Conservation (phyloP, 2,797 vertebrate species). For the Myotis planiceps region DNA sequence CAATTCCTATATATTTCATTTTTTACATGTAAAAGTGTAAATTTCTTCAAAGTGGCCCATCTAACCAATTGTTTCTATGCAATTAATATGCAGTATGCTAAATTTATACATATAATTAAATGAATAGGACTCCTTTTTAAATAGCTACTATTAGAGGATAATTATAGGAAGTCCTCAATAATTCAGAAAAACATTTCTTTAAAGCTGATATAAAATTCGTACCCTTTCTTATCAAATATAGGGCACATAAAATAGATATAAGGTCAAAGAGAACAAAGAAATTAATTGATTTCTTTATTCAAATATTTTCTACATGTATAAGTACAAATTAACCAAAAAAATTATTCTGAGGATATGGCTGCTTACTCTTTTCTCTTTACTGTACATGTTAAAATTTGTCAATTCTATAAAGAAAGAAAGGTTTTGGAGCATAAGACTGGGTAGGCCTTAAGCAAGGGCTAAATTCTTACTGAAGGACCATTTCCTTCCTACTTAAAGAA, state of each 20-base stretch:
- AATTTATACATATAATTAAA: neutral
- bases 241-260: neutral
- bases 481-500: neutral
- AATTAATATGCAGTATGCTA: neutral
- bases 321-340: neutral
- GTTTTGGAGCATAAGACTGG: neutral
- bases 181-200: neutral
- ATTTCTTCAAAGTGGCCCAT: neutral
- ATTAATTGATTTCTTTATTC: neutral
- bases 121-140: neutral
- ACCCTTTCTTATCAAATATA: neutral
- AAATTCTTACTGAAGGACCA: neutral
- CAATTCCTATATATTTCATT: neutral
- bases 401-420: conserved; percentile 1
- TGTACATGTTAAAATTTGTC: neutral
- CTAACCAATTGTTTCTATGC: neutral
- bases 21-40: neutral
- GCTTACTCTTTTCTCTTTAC: neutral
- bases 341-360: neutral
- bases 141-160: neutral
- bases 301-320: conserved; percentile 23
- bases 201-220: neutral
- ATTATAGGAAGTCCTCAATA: neutral
- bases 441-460: neutral
- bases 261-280: neutral